phyloP scores from a whole-genome alignment of 2,797 vertebrate genomes.

The Delichon dasypus region DNA sequence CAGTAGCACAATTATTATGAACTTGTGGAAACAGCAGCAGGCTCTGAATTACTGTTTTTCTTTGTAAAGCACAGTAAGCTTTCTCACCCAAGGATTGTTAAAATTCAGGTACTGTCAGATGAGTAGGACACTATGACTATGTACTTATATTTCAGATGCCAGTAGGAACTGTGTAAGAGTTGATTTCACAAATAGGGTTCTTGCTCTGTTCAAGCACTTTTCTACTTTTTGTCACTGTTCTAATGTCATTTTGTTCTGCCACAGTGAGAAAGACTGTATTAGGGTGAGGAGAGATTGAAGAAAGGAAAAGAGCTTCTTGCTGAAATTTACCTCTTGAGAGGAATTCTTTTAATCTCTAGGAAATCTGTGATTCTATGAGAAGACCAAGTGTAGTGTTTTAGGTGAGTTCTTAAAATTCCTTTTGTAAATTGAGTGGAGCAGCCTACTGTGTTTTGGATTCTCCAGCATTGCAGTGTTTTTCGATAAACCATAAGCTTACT shows the following conservation, averaged over 20 bases:
- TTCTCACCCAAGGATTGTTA: neutral
- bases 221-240: neutral
- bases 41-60: neutral
- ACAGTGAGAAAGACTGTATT: neutral
- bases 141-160: neutral
- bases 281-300: neutral
- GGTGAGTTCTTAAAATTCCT: neutral
- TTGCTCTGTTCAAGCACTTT: neutral
- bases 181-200: neutral
- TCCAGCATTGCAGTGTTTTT: neutral
- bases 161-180: neutral
- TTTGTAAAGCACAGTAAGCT: neutral
- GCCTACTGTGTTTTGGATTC: neutral
- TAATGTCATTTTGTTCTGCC: neutral
- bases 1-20: neutral
- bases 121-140: neutral
- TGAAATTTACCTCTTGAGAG: neutral
- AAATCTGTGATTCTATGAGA: neutral
- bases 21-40: neutral
- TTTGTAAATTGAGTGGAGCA: neutral
- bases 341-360: neutral
- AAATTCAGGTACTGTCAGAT: neutral
- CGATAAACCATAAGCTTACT: neutral
- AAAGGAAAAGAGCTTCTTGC: neutral
- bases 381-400: neutral